These are phyloP conservation scores for Leucopsar rothschildi DNA, from an alignment of 2,113 vertebrate genomes.

Conservation along the genomic window DNA sequence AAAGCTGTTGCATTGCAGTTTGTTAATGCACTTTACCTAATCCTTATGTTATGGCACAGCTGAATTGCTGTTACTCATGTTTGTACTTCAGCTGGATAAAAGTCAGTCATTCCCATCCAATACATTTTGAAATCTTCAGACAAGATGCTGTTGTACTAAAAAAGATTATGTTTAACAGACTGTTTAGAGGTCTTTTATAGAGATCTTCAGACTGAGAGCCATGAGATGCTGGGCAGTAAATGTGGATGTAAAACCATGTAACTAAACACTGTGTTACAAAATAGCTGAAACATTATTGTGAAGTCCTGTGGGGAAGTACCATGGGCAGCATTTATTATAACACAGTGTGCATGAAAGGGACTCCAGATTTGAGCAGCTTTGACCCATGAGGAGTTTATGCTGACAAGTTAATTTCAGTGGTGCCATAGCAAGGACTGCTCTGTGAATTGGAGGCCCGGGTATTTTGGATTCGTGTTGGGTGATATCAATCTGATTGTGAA, in stretches of 20 bases:
- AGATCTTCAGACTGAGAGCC: background rate
- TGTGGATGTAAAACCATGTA: background rate
- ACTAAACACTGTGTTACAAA: background rate
- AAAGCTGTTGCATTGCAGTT: background rate
- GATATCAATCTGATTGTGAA: background rate
- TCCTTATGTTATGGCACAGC: background rate
- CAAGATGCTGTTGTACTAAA: background rate
- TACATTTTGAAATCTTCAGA: background rate
- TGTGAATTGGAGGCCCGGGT: background rate
- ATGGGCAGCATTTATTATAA: background rate
- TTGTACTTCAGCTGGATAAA: background rate
- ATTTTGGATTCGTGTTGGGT: constrained; percentile 4
- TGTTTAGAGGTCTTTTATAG: background rate
- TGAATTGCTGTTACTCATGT: background rate
- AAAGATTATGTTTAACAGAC: background rate
- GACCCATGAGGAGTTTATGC: background rate
- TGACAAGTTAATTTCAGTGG: background rate
- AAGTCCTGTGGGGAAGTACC: background rate
- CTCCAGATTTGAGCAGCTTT: background rate
- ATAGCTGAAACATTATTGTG: background rate
- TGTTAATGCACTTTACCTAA: background rate
- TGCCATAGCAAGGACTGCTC: background rate
- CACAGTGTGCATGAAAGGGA: background rate
- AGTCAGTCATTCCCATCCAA: background rate
- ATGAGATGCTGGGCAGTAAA: background rate